Evolutionary conservation across 2,113 vertebrate genomes (phyloP).

Genomic region (Austrofundulus limnaeus): DNA sequence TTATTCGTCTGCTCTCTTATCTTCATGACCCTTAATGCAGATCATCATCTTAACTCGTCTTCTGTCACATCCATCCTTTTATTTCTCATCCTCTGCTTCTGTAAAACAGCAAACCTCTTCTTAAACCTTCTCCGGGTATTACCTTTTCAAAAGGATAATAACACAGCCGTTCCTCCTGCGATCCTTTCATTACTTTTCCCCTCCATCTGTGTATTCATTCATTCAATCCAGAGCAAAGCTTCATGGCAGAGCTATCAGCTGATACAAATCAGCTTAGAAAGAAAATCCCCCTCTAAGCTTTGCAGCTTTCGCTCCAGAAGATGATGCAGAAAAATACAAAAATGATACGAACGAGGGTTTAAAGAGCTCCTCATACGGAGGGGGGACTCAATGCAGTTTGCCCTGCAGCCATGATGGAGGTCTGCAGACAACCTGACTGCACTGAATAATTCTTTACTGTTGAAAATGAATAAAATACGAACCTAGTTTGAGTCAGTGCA

Average conservation of each 20-base stretch:
- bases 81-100: background rate
- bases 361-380: background rate
- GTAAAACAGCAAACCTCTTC: conserved; percentile 2
- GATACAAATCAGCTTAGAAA: conserved; percentile 63
- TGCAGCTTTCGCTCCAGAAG: conserved; percentile 27
- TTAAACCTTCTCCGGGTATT: conserved; percentile 12
- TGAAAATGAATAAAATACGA: background rate
- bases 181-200: conserved; percentile 25
- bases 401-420: background rate
- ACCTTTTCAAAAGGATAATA: conserved; percentile 59
- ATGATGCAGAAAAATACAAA: conserved; percentile 45
- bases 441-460: background rate
- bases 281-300: conserved; percentile 55
- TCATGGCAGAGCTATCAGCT: conserved; percentile 55
- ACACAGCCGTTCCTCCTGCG: conserved; percentile 7
- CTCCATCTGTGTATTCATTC: conserved; percentile 50
- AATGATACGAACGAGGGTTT: conserved; percentile 38
- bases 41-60: background rate
- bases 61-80: background rate
- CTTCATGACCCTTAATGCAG: background rate
- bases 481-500: too few species aligned
- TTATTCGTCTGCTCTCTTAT: background rate
- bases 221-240: conserved; percentile 34
- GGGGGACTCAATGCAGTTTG: background rate
- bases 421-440: background rate